Evolutionary conservation across 2,113 vertebrate genomes (phyloP), one percentile per base, ranked within the genome.

Genomic region (Dicerorhinus sumatrensis): DNA sequence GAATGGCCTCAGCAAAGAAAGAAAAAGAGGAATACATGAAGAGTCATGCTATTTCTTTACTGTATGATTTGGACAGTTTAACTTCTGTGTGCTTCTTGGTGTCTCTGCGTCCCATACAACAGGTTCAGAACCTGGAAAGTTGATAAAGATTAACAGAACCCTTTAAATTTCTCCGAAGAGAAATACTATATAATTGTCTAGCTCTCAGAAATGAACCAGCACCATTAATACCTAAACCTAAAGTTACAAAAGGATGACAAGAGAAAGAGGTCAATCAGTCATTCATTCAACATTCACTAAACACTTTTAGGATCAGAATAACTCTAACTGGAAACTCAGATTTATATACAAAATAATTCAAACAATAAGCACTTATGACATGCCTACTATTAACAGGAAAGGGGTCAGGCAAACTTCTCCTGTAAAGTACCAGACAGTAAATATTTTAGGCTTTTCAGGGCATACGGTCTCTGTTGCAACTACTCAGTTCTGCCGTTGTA

Each of bases 301-400:
- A 77, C 39, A 92, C 56, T 79, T 93, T 14, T 18, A 96, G 60
- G 25, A 89, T 18, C 27, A 83, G 27, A 72, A 5, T 73, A 91
- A 85, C 4, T 88, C 33, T 89, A 76, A 36, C 63, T 67, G 70
- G 46, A 83, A 91, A 77, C 27, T 82, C 72, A 73, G 72, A 48
- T 82, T 73, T 91, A 33, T 73, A 91, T 62, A 16, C 42, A 39
- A 91, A 97, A 75, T 69, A 93, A 93, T 77, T 77, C 54, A 58
- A 94, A 91, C n/a, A 76, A 29, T 46, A 89, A 86, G 56, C 18
- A 91, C 51, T 69, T 81, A 75, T 0, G 39, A 90, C 21, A 87
- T 21, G 20, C 39, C 27, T 76, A 72, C 67, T 84, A 70, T 21
- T 76, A 89, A 48, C 4, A 73, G 39, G 29, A 89, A 94, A 67